Conservation (phyloP, 2,113 vertebrate genomes). For the Petrocephalus zakoni region DNA sequence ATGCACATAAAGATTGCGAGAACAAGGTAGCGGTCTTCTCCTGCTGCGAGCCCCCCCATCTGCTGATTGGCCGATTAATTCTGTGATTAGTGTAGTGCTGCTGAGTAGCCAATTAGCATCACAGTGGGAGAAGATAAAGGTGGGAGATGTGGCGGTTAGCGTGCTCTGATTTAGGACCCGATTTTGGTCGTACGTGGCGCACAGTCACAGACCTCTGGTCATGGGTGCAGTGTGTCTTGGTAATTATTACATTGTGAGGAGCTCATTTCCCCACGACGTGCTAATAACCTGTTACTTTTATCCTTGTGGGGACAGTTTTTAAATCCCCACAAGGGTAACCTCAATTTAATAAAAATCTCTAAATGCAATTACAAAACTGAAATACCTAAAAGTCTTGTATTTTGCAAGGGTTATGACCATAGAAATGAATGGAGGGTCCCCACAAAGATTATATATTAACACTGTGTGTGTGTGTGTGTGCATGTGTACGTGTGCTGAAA, state of each 20-base stretch:
- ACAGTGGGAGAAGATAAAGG: neutral
- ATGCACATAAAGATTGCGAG: neutral
- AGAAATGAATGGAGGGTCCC: too few relatives aligned
- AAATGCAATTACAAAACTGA: too few relatives aligned
- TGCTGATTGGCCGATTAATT: constrained; percentile 5
- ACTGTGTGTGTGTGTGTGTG: neutral
- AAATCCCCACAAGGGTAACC: too few relatives aligned
- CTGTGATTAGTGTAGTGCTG: neutral
- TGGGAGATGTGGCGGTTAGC: too few relatives aligned
- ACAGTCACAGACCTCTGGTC: too few relatives aligned
- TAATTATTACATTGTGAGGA: neutral
- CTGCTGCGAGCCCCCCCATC: neutral
- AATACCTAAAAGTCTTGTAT: too few relatives aligned
- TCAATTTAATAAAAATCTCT: too few relatives aligned
- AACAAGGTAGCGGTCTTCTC: constrained; percentile 27
- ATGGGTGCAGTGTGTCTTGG: neutral
- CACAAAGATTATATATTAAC: too few relatives aligned
- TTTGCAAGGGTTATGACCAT: too few relatives aligned
- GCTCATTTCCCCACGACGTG: neutral
- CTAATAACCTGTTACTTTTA: too few relatives aligned
- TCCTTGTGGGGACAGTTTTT: too few relatives aligned
- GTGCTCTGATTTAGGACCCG: neutral
- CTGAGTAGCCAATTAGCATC: neutral
- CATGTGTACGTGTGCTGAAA: neutral
- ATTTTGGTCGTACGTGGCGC: too few relatives aligned